Conservation (phyloP, 2,113 vertebrate species). For the Theristicus caerulescens region DNA sequence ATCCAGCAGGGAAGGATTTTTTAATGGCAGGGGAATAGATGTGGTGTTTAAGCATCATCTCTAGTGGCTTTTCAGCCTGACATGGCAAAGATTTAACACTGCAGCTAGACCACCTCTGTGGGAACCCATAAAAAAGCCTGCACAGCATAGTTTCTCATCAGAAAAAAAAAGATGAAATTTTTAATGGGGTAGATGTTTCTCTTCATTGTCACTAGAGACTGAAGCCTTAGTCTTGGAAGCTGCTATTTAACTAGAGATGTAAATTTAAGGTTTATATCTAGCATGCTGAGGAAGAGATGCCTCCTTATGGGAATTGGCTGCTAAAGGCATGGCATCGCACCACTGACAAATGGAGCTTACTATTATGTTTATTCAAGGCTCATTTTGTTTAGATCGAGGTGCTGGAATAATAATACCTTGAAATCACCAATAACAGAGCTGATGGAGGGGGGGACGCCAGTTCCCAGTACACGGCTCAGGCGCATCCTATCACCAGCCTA, state of each 20-base stretch:
- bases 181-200: not conserved
- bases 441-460: too few species aligned
- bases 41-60: not conserved
- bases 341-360: not conserved
- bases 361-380: not conserved
- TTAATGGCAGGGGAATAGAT: not conserved
- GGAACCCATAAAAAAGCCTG: not conserved
- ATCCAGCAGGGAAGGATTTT: not conserved
- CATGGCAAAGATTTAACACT: not conserved
- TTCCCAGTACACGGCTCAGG: not conserved
- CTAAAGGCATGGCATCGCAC: not conserved
- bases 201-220: not conserved
- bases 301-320: not conserved
- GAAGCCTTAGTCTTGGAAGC: not conserved
- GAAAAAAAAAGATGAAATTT: not conserved
- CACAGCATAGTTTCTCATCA: not conserved
- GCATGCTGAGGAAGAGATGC: not conserved
- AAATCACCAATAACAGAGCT: not conserved
- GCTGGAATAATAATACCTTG: not conserved
- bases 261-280: slow-evolving; percentile 28
- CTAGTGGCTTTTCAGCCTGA: not conserved
- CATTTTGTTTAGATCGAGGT: not conserved
- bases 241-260: slow-evolving; percentile 8
- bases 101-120: not conserved
- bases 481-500: not conserved